A percentile compares a stretch with the other conserved stretches of the same genome.
These are phyloP conservation scores for Drosophila ercepeae DNA, from an alignment of 1,140 invertebrate species.

Conservation along the genomic window DNA sequence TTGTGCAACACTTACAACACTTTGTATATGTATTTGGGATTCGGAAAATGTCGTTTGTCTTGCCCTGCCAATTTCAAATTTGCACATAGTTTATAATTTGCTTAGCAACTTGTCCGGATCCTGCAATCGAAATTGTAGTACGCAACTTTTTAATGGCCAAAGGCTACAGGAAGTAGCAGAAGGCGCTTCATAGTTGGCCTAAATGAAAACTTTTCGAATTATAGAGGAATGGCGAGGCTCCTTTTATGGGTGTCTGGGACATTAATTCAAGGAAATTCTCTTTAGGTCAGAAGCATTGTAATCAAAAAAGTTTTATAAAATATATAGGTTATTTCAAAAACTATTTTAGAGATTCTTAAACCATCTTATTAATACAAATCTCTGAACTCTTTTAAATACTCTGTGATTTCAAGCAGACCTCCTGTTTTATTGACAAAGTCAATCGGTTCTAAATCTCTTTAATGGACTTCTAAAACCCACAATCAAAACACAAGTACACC, in stretches of 20 bases:
- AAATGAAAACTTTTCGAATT: constrained; percentile 60
- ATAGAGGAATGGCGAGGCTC: constrained; percentile 31
- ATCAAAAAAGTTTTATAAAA: constrained; percentile 4
- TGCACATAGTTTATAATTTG: constrained; percentile 69
- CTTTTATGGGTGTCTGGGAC: constrained; percentile 32
- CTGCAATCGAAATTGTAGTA: constrained; percentile 71
- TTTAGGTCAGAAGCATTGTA: constrained; percentile 18
- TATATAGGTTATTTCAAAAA: background rate
- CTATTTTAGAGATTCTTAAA: background rate
- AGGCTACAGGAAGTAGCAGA: constrained; percentile 40
- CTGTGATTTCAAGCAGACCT: background rate
- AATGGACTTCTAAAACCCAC: constrained; percentile 20
- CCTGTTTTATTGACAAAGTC: background rate
- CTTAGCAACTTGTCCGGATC: constrained; percentile 44
- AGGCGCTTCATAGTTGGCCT: constrained; percentile 41
- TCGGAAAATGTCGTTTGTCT: constrained; percentile 26
- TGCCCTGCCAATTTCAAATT: constrained; percentile 56
- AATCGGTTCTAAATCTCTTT: constrained; percentile 12
- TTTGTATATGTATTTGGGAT: constrained; percentile 2
- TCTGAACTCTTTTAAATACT: background rate
- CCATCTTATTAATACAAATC: too few species aligned
- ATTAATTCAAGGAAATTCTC: constrained; percentile 1
- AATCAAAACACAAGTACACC: background rate
- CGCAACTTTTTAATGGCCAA: constrained; percentile 76
- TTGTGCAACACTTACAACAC: constrained; percentile 21